Evolutionary conservation across 2,888 invertebrate genomes (phyloP).

Genomic region (Epistrophe grossulariae): DNA sequence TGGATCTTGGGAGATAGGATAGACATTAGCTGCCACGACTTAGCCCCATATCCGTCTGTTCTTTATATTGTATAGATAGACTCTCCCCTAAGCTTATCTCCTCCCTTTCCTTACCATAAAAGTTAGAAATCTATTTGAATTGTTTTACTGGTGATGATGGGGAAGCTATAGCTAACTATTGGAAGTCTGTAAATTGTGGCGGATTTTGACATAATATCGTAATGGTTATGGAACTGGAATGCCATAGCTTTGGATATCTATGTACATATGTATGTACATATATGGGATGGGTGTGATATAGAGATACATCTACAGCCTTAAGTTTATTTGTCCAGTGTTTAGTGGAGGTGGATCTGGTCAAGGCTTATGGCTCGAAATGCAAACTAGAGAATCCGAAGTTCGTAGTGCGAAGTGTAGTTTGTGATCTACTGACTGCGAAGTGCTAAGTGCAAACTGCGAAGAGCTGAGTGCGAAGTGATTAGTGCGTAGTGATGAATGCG

Average conservation of each 20-base stretch:
- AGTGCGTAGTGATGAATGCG: too few species aligned
- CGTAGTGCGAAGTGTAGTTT: too few species aligned
- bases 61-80: constrained; percentile 14
- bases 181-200: constrained; percentile 60
- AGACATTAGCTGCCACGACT: constrained; percentile 54
- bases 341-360: constrained; percentile 49
- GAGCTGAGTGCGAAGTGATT: too few species aligned
- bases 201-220: constrained; percentile 65
- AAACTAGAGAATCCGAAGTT: too few species aligned
- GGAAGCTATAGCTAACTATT: not conserved
- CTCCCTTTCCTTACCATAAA: not conserved
- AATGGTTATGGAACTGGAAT: constrained; percentile 50
- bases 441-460: too few species aligned
- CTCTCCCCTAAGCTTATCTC: not conserved
- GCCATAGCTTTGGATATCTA: constrained; percentile 13
- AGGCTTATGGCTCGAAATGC: too few species aligned
- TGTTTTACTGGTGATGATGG: constrained; percentile 10
- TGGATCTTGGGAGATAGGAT: constrained; percentile 15
- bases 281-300: constrained; percentile 43
- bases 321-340: constrained; percentile 44
- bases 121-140: constrained; percentile 11
- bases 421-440: too few species aligned
- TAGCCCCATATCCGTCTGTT: constrained; percentile 61
- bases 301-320: constrained; percentile 24
- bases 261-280: too few species aligned